Percentiles rank a stretch among this genome's conserved stretches.
phyloP scores from a whole-genome alignment of 1,140 invertebrate species.

The Trichoplusia ni region DNA sequence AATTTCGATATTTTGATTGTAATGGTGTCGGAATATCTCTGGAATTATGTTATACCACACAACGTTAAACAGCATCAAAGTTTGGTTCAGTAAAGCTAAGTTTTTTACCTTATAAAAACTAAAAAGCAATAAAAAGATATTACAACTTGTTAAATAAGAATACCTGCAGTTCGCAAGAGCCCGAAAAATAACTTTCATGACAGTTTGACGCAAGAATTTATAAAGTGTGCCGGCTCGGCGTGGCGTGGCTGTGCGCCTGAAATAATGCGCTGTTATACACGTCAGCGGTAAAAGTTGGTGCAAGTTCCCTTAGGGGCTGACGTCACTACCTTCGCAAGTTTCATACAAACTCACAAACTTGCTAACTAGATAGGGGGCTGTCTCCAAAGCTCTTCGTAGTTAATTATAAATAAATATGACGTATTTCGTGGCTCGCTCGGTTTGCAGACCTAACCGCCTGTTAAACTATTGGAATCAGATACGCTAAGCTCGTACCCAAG shows the following conservation, averaged over 20 bases:
- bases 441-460: background rate
- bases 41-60: too few relatives aligned
- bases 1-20: too few relatives aligned
- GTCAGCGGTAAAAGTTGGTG: slow-evolving; percentile 47
- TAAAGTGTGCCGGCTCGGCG: slow-evolving; percentile 24
- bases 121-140: too few relatives aligned
- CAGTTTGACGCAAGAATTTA: slow-evolving; percentile 44
- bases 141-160: slow-evolving; percentile 4
- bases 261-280: slow-evolving; percentile 43
- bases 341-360: slow-evolving; percentile 28
- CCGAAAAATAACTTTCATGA: slow-evolving; percentile 40
- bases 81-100: too few relatives aligned
- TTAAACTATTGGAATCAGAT: slow-evolving; percentile 11
- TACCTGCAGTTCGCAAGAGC: background rate
- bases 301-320: slow-evolving; percentile 36
- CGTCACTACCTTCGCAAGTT: slow-evolving; percentile 31
- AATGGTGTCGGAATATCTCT: too few relatives aligned
- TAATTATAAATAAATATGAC: slow-evolving; percentile 30
- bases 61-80: too few relatives aligned
- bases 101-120: too few relatives aligned
- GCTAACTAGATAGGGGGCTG: slow-evolving; percentile 40
- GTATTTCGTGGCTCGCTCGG: slow-evolving; percentile 6
- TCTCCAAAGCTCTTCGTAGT: slow-evolving; percentile 12
- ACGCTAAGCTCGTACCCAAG: background rate
- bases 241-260: slow-evolving; percentile 21